These are phyloP conservation scores for Allophyes oxyacanthae DNA, from an alignment of 2,888 invertebrate genomes.

Conservation along the genomic window DNA sequence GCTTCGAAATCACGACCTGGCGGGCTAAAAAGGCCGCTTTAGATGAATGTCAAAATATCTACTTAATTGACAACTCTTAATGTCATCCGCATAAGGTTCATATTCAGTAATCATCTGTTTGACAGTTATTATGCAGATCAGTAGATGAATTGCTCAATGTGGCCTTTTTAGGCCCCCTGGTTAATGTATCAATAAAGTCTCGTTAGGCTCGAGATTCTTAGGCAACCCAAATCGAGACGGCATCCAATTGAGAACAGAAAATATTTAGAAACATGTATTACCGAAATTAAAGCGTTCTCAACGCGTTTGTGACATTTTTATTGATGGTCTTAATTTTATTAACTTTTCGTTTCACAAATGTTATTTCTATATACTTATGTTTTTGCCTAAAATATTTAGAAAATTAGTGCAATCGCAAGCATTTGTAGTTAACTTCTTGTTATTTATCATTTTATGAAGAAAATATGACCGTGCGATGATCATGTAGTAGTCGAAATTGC, in stretches of 20 bases:
- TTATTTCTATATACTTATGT: constrained; percentile 36
- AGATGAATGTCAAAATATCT: too few relatives aligned
- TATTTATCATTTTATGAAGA: constrained; percentile 40
- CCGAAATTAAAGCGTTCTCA: constrained; percentile 24
- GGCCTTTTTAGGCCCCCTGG: too few relatives aligned
- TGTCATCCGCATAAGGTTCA: too few relatives aligned
- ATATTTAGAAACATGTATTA: constrained; percentile 30
- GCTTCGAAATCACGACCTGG: not conserved
- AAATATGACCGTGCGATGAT: constrained; percentile 5
- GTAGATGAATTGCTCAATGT: too few relatives aligned
- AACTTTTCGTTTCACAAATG: constrained; percentile 42
- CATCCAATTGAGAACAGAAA: constrained; percentile 12
- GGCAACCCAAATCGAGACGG: not conserved
- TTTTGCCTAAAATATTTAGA: constrained; percentile 43
- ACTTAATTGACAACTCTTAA: too few relatives aligned
- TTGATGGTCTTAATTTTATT: constrained; percentile 30
- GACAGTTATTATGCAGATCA: too few relatives aligned
- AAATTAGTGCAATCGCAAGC: constrained; percentile 49
- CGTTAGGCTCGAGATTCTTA: too few relatives aligned
- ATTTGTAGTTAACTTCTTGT: constrained; percentile 52
- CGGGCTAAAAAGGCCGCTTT: too few relatives aligned
- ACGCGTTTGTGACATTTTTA: constrained; percentile 33
- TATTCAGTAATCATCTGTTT: too few relatives aligned
- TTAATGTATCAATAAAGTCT: too few relatives aligned
- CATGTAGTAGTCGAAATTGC: constrained; percentile 29